Conservation (phyloP, 2,113 vertebrate genomes). For the Sterrhoptilus dennistouni region DNA sequence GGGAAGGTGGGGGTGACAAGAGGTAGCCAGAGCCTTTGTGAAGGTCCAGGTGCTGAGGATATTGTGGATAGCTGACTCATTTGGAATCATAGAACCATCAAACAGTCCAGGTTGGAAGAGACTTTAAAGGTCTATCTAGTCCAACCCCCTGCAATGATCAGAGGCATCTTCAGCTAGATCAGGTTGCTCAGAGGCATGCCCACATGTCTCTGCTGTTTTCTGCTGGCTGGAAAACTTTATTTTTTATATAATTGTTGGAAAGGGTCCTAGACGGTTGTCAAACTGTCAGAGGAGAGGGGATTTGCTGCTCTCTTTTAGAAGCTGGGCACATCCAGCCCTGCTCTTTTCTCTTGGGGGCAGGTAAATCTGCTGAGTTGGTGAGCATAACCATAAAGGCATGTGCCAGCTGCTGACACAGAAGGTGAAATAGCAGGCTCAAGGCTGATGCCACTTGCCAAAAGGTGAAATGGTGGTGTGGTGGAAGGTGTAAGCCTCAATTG, state of each 20-base stretch:
- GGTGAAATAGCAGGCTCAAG: neutral
- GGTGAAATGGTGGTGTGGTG: neutral
- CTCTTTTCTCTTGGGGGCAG: neutral
- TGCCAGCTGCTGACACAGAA: neutral
- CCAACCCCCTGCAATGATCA: neutral
- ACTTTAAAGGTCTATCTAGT: neutral
- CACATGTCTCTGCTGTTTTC: neutral
- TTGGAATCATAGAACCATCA: neutral
- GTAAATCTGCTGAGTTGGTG: constrained; percentile 27
- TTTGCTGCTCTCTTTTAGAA: neutral
- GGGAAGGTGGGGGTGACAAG: neutral
- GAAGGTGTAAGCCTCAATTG: neutral
- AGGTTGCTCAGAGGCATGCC: neutral
- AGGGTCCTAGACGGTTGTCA: neutral
- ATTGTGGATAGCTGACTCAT: neutral
- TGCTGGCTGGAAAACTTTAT: neutral
- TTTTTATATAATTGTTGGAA: neutral
- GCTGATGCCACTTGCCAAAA: neutral
- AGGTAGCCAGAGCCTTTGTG: neutral
- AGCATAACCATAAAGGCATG: neutral
- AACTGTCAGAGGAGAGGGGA: neutral
- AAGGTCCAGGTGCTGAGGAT: neutral
- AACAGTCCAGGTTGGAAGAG: neutral
- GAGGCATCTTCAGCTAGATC: neutral
- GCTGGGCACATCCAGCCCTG: neutral